Evolutionary conservation across 2,888 invertebrate genomes (phyloP).

Genomic region (Heteromyza rotundicornis): DNA sequence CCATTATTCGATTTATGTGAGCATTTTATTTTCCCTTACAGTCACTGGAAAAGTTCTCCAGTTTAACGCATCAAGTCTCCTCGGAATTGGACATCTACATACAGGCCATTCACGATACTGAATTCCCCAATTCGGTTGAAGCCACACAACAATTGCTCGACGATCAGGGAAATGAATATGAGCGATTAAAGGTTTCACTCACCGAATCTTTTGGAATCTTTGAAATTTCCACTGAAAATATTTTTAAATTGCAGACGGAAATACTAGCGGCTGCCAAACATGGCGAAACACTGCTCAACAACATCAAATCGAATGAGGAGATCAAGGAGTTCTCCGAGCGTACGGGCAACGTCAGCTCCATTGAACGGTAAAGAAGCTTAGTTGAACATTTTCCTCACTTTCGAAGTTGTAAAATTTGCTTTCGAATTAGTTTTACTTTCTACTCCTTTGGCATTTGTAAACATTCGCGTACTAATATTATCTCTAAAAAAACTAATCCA

Average conservation of each 20-base stretch:
- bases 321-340: constrained; percentile 71
- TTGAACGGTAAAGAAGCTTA: constrained; percentile 77
- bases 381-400: not conserved
- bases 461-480: too few relatives aligned
- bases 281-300: constrained; percentile 83
- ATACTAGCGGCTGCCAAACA: constrained; percentile 85
- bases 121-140: constrained; percentile 92
- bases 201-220: constrained; percentile 40
- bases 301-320: constrained; percentile 69
- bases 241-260: constrained; percentile 68
- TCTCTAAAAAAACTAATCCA: too few relatives aligned
- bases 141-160: constrained; percentile 87
- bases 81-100: constrained; percentile 86
- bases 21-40: constrained; percentile 57
- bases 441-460: constrained; percentile 8
- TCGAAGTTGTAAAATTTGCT: not conserved
- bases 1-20: not conserved
- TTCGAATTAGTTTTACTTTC: not conserved
- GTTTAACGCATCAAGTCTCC: constrained; percentile 89
- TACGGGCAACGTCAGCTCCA: constrained; percentile 87
- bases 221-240: not conserved
- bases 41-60: constrained; percentile 95
- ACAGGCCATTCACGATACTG: constrained; percentile 85
- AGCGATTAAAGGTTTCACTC: constrained; percentile 56
- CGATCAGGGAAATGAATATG: constrained; percentile 77